Evolutionary conservation across 2,113 vertebrate genomes (phyloP).

Genomic region (Phodopus roborovskii): DNA sequence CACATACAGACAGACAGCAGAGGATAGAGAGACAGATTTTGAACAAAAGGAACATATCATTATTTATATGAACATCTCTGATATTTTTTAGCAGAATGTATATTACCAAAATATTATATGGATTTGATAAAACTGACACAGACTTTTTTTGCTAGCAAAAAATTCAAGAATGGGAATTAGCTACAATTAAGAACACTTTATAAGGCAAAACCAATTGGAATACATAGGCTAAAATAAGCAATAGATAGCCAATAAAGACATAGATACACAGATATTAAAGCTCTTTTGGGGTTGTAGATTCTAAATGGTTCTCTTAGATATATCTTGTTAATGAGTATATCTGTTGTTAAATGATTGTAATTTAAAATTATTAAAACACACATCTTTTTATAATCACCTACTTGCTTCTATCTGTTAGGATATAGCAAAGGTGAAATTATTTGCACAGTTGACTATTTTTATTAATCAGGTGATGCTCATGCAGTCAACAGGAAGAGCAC

Average conservation of each 20-base stretch:
- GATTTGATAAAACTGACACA: neutral
- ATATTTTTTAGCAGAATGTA: conserved; percentile 20
- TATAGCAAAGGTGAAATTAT: neutral
- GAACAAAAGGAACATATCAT: neutral
- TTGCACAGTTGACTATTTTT: neutral
- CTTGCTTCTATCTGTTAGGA: neutral
- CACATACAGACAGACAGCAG: neutral
- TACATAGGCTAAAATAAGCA: neutral
- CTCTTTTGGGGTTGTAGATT: neutral
- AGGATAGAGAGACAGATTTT: neutral
- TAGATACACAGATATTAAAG: neutral
- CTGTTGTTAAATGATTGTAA: neutral
- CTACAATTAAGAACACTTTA: neutral
- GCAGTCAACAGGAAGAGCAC: neutral
- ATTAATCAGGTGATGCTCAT: neutral
- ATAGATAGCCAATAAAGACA: neutral
- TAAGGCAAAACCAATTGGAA: neutral
- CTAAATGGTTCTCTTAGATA: neutral
- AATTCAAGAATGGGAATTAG: neutral
- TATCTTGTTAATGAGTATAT: neutral
- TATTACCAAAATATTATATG: neutral
- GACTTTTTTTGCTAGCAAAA: neutral
- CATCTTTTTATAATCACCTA: neutral
- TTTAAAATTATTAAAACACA: neutral
- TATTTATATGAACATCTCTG: neutral